Base-by-base conservation (phyloP, 92 coral and sea anemone genomes). In the Paramuricea clavata region DNA sequence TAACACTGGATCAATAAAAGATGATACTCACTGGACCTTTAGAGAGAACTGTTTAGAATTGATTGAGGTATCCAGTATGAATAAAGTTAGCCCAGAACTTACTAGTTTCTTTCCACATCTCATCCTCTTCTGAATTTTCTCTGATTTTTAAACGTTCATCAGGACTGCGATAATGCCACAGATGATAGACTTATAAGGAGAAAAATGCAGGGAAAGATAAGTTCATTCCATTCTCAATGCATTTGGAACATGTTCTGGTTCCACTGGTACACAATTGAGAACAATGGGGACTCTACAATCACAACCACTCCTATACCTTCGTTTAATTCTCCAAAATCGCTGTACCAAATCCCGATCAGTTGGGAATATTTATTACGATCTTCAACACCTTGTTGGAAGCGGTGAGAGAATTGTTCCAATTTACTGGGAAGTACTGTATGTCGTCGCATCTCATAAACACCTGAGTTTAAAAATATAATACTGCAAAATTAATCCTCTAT, bases 101-200 rank as follows among this genome's bases (percentile, higher is more conserved):
- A 94, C 98, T 90, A 76, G 98, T 85, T 91, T 95, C 98, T 44
- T 31, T 78, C 95, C 98, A 94, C 82, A 92, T 94, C 62, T 92
- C 95, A 71, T 90, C 84, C 39, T 90, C 21, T n/a, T 86, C 83
- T 3, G 93, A 61, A 60, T 81, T 91, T 43, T 87, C 83, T 27
- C 90, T 80, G 25, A 92, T 81, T 42, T 81, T 90, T 2, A 36
- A 43, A 4, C 98, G 92, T 35, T 95, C 98, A 87, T 95, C 98
- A 50, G 89, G 87, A 56, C 86, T 95, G 36, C 87, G 89, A 75
- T 94, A 95, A 13, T 92, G 86, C 94, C 93, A 91, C 69, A 95
- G 59, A 23, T 82, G 81, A 80, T 88, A 69, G n/a, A 92, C 85
- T 59, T n/a, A 78, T 87, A 88, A 64, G 25, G 56, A 49, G 27